phyloP scores from a whole-genome alignment of 2,888 invertebrate species.

The Limnephilus auricula region DNA sequence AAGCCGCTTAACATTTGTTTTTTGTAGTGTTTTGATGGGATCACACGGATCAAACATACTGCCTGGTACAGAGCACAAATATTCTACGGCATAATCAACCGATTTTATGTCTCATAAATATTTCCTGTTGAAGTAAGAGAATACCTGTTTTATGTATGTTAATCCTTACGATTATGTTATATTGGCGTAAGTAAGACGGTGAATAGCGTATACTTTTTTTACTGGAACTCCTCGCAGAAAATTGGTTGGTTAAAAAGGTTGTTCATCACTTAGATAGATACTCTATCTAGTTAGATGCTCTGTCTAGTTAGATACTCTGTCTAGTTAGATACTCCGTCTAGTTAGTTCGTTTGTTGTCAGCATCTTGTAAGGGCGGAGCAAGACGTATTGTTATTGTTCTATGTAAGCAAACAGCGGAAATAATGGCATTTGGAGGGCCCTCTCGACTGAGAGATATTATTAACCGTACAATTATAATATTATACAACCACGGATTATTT shows the following conservation, averaged over 20 bases:
- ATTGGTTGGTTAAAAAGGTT: background rate
- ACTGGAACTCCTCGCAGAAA: background rate
- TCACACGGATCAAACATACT: no score
- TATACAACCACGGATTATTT: background rate
- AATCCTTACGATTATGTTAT: no score
- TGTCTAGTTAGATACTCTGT: background rate
- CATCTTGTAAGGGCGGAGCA: constrained; percentile 23
- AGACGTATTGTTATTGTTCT: constrained; percentile 54
- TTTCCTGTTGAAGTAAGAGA: no score
- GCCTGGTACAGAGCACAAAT: no score
- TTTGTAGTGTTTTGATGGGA: no score
- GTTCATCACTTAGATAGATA: background rate
- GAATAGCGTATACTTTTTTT: background rate
- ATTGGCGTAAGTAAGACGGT: no score
- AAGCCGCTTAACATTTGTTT: no score
- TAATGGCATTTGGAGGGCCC: constrained; percentile 37
- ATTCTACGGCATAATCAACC: no score
- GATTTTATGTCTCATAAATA: no score
- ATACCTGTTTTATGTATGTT: no score
- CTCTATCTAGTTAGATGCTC: no score
- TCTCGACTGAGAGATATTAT: constrained; percentile 9
- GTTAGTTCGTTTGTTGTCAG: constrained; percentile 12
- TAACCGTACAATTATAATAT: constrained; percentile 26
- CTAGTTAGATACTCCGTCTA: background rate
- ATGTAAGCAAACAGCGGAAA: constrained; percentile 40